Evolutionary conservation across 1,140 invertebrate genomes (phyloP).

Genomic region (Drosophila sturtevanti): DNA sequence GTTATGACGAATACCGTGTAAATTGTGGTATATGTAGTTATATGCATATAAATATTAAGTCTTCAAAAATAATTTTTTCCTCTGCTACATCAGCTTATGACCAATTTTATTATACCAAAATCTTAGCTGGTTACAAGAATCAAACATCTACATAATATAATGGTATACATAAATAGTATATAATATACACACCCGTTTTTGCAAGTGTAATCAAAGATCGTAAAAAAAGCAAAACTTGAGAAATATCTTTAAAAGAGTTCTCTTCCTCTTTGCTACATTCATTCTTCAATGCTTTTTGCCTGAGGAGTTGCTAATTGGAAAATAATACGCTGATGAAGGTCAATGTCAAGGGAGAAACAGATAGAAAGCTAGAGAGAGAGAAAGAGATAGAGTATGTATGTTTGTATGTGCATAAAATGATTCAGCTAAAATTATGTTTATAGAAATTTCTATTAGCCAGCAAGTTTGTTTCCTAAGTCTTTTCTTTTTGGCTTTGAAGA

Average conservation of each 20-base stretch:
- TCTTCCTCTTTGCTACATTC: slow-evolving; percentile 4
- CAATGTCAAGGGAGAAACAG: slow-evolving; percentile 53
- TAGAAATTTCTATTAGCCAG: not conserved
- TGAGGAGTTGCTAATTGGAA: slow-evolving; percentile 65
- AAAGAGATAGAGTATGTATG: not conserved
- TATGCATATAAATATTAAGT: too few relatives aligned
- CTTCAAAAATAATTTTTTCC: too few relatives aligned
- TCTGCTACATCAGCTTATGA: too few relatives aligned
- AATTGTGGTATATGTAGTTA: too few relatives aligned
- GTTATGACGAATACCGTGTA: too few relatives aligned
- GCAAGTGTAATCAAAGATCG: slow-evolving; percentile 33
- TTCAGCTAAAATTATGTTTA: slow-evolving; percentile 25
- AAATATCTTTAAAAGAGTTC: slow-evolving; percentile 34
- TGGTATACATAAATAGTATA: too few relatives aligned
- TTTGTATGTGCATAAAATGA: slow-evolving; percentile 34
- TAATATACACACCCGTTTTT: too few relatives aligned
- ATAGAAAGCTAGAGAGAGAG: not conserved
- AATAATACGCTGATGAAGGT: slow-evolving; percentile 62
- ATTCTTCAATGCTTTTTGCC: not conserved
- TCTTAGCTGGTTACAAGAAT: too few relatives aligned
- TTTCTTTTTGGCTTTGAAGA: slow-evolving; percentile 24
- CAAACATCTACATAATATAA: too few relatives aligned
- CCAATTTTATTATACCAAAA: too few relatives aligned
- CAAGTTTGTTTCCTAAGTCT: slow-evolving; percentile 48
- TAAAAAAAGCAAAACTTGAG: slow-evolving; percentile 18